phyloP scores from a whole-genome alignment of 2,797 vertebrate genomes.

The Sebastes nivosus region DNA sequence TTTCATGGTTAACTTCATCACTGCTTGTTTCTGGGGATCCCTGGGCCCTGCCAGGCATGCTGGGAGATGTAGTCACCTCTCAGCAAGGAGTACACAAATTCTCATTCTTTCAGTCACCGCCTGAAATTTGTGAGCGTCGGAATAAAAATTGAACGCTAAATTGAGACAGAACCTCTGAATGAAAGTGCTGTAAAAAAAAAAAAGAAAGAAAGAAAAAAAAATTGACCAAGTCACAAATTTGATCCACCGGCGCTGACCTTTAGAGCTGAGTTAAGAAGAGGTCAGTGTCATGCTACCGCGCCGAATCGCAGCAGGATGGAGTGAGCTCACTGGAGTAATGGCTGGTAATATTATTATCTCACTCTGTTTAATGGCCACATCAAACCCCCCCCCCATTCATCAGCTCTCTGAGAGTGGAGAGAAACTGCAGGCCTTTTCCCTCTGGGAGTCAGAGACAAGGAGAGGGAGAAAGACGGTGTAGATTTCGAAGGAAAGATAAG shows the following conservation, averaged over 20 bases:
- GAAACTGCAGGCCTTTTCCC: background rate
- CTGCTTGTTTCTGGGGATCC: background rate
- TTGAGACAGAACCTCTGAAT: slow-evolving; percentile 24
- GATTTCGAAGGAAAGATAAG: background rate
- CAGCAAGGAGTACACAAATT: background rate
- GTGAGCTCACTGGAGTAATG: slow-evolving; percentile 56
- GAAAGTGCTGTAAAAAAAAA: background rate
- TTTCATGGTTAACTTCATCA: background rate
- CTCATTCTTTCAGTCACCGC: background rate
- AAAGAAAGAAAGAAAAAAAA: background rate
- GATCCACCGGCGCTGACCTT: slow-evolving; percentile 45
- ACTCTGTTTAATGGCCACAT: slow-evolving; percentile 52
- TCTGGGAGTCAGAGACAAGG: slow-evolving; percentile 6
- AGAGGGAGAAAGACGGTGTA: background rate
- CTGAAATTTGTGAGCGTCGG: background rate
- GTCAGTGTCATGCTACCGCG: slow-evolving; percentile 31
- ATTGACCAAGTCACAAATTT: slow-evolving; percentile 20
- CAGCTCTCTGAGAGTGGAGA: slow-evolving; percentile 7
- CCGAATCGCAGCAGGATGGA: slow-evolving; percentile 30
- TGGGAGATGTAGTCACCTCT: background rate
- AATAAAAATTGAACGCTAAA: slow-evolving; percentile 32
- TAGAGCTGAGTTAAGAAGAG: slow-evolving; percentile 45
- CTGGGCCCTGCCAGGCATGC: background rate
- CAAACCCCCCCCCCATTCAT: background rate
- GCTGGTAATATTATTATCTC: slow-evolving; percentile 61